These are phyloP conservation scores for Acyrthosiphon pisum DNA, from an alignment of 1,140 invertebrate genomes.

Conservation along the genomic window DNA sequence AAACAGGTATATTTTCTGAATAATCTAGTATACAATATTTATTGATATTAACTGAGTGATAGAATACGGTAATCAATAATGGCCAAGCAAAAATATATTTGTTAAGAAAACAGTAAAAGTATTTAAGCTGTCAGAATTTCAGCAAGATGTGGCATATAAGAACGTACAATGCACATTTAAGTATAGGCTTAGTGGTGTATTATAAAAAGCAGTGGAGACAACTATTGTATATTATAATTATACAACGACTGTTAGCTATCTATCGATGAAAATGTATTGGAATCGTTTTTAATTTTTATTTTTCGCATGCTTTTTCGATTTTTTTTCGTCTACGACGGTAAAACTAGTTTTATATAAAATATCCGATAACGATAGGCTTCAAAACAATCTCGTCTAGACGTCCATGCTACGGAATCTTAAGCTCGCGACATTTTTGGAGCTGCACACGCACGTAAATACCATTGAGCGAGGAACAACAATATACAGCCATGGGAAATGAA, in stretches of 20 bases:
- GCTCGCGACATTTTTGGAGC: not conserved
- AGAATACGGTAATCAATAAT: not conserved
- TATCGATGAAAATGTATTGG: not conserved
- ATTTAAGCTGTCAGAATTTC: too few relatives aligned
- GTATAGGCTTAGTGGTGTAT: too few relatives aligned
- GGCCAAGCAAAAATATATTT: too few relatives aligned
- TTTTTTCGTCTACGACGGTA: not conserved
- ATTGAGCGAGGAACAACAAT: not conserved
- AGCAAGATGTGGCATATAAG: too few relatives aligned
- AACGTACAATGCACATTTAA: too few relatives aligned
- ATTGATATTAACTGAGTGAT: too few relatives aligned
- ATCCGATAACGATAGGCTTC: not conserved
- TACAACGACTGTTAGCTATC: accelerated
- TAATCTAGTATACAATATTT: too few relatives aligned
- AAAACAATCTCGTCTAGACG: not conserved
- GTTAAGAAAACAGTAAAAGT: too few relatives aligned
- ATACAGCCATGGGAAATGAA: not conserved
- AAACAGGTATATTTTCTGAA: too few relatives aligned
- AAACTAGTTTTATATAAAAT: not conserved
- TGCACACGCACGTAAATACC: not conserved
- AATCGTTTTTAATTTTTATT: not conserved
- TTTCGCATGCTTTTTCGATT: not conserved
- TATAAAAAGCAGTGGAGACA: not conserved
- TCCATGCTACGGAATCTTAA: not conserved
- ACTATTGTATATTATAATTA: not conserved